Base-by-base conservation (phyloP, 2,113 vertebrate species). In the Oncorhynchus masou region DNA sequence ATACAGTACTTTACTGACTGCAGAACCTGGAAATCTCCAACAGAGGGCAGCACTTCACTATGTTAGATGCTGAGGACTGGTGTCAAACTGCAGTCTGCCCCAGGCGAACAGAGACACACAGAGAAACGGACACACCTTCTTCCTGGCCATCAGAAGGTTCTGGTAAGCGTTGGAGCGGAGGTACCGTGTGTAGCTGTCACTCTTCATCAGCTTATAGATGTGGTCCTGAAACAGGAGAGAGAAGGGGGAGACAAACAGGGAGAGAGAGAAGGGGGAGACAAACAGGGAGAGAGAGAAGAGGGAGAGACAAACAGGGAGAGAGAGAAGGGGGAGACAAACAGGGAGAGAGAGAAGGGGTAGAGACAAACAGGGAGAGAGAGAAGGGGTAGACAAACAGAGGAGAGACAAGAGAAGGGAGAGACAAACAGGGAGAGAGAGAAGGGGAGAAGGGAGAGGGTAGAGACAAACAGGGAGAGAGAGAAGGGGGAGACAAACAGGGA, bases 131-230 rank as follows among this genome's bases (percentile, higher is more conserved):
- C 59, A 62, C 59, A 98, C 97, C 94, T 99, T 99, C 95, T 98
- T 99, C 92, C 94, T 96, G 59, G 96, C 94, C 93, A 94, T 93
- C 87, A 99, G 94, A 89, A 98, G 95, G 90, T 99, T 97, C 94
- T 99, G 97, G 91, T 99, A 99, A 86, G 95, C 92, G 90, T 94
- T 98, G 93, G 97, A 99, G 92, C 97, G 95, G 89, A 99, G 92
- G 93, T 98, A 99, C 83, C 97, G 97, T 65, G 97, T 91, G 54
- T 99, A 99, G 85, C 96, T 98, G 92, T 99, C 97, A 74, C 97
- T 98, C 93, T 99, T 99, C 97, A 99, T 99, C 95, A 99, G 88
- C 85, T 98, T 98, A 94, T 99, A 99, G 94, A 99, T 99, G 88
- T 99, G 97, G 89, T 97, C 97, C 97, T 99, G 85, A 65, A 92